These are phyloP conservation scores for Drosophila lacicola DNA, from an alignment of 2,888 invertebrate species.

Conservation along the genomic window DNA sequence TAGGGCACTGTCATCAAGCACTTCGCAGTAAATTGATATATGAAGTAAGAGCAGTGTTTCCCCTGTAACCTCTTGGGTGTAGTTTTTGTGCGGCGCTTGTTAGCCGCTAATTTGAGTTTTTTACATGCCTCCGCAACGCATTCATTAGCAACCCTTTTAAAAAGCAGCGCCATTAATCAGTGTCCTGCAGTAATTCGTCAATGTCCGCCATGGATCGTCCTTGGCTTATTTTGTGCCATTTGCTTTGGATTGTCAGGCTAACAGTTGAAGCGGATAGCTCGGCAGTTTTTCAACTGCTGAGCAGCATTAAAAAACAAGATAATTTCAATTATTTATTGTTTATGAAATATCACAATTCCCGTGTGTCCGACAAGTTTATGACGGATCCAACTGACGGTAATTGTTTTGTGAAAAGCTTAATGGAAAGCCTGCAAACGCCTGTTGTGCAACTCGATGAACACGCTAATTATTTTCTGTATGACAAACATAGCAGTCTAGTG, in stretches of 20 bases:
- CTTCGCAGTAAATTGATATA: constrained; percentile 5
- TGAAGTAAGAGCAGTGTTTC: constrained; percentile 4
- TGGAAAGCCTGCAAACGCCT: constrained; percentile 60
- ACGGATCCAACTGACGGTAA: background rate
- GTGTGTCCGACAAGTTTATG: constrained; percentile 6
- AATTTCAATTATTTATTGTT: constrained; percentile 57
- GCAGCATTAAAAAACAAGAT: constrained; percentile 33
- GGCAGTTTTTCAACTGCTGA: constrained; percentile 45
- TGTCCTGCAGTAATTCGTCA: constrained; percentile 46
- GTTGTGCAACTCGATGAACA: constrained; percentile 68
- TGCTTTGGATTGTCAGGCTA: constrained; percentile 24
- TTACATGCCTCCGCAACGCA: constrained; percentile 14
- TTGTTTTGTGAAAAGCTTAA: constrained; percentile 38
- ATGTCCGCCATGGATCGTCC: constrained; percentile 42
- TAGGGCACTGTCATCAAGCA: background rate
- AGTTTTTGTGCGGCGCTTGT: constrained; percentile 39
- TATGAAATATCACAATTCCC: constrained; percentile 44
- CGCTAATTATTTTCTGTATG: constrained; percentile 57
- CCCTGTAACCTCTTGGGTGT: constrained; percentile 23
- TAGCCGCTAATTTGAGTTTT: constrained; percentile 45
- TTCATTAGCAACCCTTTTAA: constrained; percentile 67
- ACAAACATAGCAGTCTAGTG: constrained; percentile 46
- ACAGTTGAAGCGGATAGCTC: constrained; percentile 5
- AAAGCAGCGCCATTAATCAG: constrained; percentile 41
- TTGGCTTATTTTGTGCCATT: constrained; percentile 10